Evolutionary conservation across 2,888 invertebrate genomes (phyloP).

Genomic region (Anoplius nigerrimus): DNA sequence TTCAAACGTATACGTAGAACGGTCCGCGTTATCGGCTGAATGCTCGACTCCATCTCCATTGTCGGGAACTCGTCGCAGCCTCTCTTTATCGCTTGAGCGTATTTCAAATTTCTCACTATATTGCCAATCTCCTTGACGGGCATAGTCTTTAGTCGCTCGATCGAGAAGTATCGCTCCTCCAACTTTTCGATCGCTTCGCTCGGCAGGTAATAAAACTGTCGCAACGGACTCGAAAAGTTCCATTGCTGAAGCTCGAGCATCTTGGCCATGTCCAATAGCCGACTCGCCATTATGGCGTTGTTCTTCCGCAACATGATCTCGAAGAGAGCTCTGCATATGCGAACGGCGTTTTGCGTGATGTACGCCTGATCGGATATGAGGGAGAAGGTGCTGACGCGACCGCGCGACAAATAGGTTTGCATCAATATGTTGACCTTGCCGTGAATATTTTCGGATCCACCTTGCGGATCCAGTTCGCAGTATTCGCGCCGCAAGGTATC

Average conservation of each 20-base stretch:
- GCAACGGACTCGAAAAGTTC: conserved; percentile 89
- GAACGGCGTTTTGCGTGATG: conserved; percentile 93
- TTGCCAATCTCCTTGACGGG: conserved; percentile 89
- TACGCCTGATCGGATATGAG: conserved; percentile 92
- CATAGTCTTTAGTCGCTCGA: conserved; percentile 91
- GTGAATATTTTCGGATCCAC: conserved; percentile 91
- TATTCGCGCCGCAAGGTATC: conserved; percentile 84
- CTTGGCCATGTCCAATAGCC: conserved; percentile 91
- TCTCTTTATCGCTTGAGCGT: conserved; percentile 86
- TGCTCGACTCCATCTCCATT: conserved; percentile 86
- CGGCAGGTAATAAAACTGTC: conserved; percentile 89
- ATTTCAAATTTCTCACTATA: conserved; percentile 85
- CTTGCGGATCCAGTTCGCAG: conserved; percentile 87
- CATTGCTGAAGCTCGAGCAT: conserved; percentile 95
- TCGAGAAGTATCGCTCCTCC: conserved; percentile 84
- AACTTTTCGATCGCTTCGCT: conserved; percentile 88
- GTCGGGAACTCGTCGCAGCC: conserved; percentile 91
- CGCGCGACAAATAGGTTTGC: conserved; percentile 91
- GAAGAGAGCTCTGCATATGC: conserved; percentile 94
- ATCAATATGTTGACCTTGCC: conserved; percentile 97
- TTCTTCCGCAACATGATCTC: conserved; percentile 94
- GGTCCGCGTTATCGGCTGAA: conserved; percentile 97
- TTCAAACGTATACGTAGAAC: conserved; percentile 89
- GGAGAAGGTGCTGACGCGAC: conserved; percentile 88
- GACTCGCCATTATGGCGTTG: conserved; percentile 91